Base-by-base conservation (phyloP, 2,113 vertebrate genomes). In the Eubucco bourcierii region DNA sequence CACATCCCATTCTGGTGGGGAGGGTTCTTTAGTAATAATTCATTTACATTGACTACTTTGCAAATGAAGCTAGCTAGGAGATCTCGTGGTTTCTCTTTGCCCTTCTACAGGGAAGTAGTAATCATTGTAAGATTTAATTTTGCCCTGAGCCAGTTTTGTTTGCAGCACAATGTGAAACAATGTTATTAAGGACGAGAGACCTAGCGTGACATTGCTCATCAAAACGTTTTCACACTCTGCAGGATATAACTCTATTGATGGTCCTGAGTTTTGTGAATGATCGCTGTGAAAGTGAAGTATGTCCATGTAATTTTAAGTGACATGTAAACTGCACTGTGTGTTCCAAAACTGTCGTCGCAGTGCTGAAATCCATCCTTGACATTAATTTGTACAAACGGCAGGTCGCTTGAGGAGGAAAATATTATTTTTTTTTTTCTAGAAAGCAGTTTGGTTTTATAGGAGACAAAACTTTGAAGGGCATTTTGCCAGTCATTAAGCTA, bases 271-370 rank as follows among this genome's bases (percentile, higher is more conserved):
- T 75, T 84, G 71, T 63, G 58, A 93, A 87, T 8, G 17, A 82
- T 61, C 75, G 55, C 73, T 55, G 7, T 84, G 58, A 24, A 72
- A 90, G 27, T 67, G 50, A 94, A 70, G 55, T 72, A 79, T 31
- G 47, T 84, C 63, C 68, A 10, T 11, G 27, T 78, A 72, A 90
- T 86, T 71, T 84, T 47, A 89, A 75, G 82, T 85, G 84, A 93
- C 75, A n/a, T 18, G 66, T 75, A 92, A 90, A 88, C 81, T 72
- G 10, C 5, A 3, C 15, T 67, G 1, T 39, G 34, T 53, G n/a
- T 58, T 95, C 95, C 82, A 95, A 73, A 93, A 88, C 79, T 93
- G 93, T 92, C 94, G 92, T 87, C 4, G 0, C 37, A 72, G 61
- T 0, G 0, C 55, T 88, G 81, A 94, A 95, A 93, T 91, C 70